Evolutionary conservation across 2,888 invertebrate genomes (phyloP), one percentile per base, ranked within the genome.

Genomic region (Drosophila aldrichi): DNA sequence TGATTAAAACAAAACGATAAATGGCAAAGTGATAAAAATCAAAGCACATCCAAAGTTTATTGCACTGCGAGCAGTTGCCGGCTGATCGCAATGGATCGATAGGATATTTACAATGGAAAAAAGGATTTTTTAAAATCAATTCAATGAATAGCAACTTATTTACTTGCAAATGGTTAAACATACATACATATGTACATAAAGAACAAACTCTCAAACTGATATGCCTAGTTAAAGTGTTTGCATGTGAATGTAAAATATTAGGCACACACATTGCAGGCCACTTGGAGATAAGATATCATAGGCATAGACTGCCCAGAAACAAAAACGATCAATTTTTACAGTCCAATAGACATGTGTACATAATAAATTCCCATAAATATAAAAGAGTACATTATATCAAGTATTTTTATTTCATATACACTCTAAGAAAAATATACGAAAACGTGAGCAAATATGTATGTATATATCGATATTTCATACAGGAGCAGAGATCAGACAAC

Each of bases 1-100:
- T 70, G 83, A 88, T 83, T 88, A 83, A 83, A 71, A 67, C 58
- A 60, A 74, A 70, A 70, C 58, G 77, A 66, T 64, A 68, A 68
- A 68, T 54, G 46, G 40, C 55, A 65, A 25, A 60, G 25, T 59
- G 70, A 65, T 69, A 66, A 52, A 88, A 83, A 83, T 88, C 89
- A 83, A 75, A 78, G 78, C 72, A 44, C 14, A 29, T 5, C 36
- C 36, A 12, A 56, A 82, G 89, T 83, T 83, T 88, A 64, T 82
- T 82, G 82, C 82, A 79, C 88, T 32, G 16, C 22, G 3, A 25
- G 2, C 22, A 8, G 5, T 22, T 56, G 29, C 25, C 34, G 4
- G 40, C 32, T 20, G 68, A 55, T 20, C 44, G 12, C 10, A 10
- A 49, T 20, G 32, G 6, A 41, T 3, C 32, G 10, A 12, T 14